Evolutionary conservation across 2,888 invertebrate genomes (phyloP), one percentile per base, ranked within the genome.

Genomic region (Ophraella communa): DNA sequence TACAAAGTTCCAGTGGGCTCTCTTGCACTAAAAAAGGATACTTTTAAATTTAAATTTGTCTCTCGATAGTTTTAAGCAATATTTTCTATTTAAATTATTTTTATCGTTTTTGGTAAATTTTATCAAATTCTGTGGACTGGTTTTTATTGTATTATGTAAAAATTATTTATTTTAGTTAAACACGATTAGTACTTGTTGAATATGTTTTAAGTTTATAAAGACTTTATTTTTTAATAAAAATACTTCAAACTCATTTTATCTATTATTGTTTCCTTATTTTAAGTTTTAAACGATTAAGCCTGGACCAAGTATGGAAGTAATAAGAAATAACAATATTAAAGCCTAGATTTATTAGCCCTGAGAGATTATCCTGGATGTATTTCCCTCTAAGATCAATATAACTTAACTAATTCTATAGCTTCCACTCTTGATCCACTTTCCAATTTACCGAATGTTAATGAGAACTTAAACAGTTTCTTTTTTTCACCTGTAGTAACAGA

Each of bases 1-100:
- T 87, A 87, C 74, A 81, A 82, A 64, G 84, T 87, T 14, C 85
- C 86, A 0, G 82, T 85, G 44, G 87, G 88, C 4, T 85, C 84
- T 54, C 79, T 88, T 45, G 87, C 88, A 0, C 78, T 88, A 45
- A 84, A 85, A 1, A 79, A 79, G 69, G 76, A 83, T 17, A 84
- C 85, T 0, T 87, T 83, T 72, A 81, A 81, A 68, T 85, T 88
- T 69, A 78, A 78, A 65, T 85, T 87, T 71, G 80, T 81, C 30
- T 78, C 74, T 64, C 79, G 84, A 76, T 80, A 77, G 76, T 54
- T 18, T 21, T 45, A n/a, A n/a, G n/a, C n/a, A n/a, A n/a, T n/a
- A n/a, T 14, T 10, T 27, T 27, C 18, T 44, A 27, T 44, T 42
- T 55, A 44, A 39, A 20, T 39, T 44, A n/a, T n/a, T 11, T 30